phyloP scores from a whole-genome alignment of 2,888 invertebrate genomes.

The Lasiommata megera region DNA sequence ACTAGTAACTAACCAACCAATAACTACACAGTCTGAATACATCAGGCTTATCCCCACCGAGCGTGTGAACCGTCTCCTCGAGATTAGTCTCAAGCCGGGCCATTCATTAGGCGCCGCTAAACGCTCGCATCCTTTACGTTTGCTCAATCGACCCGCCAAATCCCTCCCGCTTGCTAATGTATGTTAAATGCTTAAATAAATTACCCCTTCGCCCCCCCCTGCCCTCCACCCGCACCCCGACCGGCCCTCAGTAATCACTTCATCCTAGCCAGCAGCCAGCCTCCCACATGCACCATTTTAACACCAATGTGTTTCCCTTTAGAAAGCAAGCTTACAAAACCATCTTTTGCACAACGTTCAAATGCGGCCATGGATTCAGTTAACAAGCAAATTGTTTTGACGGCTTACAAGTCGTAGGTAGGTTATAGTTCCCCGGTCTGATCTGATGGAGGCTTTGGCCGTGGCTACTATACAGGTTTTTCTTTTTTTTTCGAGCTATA shows the following conservation, averaged over 20 bases:
- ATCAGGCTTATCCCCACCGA: background rate
- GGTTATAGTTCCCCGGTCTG: too few species aligned
- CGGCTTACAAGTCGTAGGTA: too few species aligned
- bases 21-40: background rate
- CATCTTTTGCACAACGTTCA: background rate
- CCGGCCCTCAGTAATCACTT: conserved; percentile 36
- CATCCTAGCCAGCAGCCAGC: conserved; percentile 29
- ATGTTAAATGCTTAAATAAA: conserved; percentile 38
- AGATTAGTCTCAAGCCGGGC: conserved; percentile 18
- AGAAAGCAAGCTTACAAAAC: too few species aligned
- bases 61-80: background rate
- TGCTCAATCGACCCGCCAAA: conserved; percentile 15
- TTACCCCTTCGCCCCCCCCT: conserved; percentile 13
- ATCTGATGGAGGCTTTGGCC: too few species aligned
- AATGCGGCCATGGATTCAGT: too few species aligned
- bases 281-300: too few species aligned
- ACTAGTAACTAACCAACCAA: background rate
- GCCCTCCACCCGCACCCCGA: conserved; percentile 8
- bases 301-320: too few species aligned
- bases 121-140: conserved; percentile 15
- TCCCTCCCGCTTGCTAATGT: conserved; percentile 32
- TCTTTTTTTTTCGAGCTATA: too few species aligned
- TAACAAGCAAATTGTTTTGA: too few species aligned
- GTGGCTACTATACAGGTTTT: too few species aligned
- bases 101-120: conserved; percentile 22